Evolutionary conservation across 2,113 vertebrate genomes (phyloP), one percentile per base, ranked within the genome.

Genomic region (Halcyon malimbica): DNA sequence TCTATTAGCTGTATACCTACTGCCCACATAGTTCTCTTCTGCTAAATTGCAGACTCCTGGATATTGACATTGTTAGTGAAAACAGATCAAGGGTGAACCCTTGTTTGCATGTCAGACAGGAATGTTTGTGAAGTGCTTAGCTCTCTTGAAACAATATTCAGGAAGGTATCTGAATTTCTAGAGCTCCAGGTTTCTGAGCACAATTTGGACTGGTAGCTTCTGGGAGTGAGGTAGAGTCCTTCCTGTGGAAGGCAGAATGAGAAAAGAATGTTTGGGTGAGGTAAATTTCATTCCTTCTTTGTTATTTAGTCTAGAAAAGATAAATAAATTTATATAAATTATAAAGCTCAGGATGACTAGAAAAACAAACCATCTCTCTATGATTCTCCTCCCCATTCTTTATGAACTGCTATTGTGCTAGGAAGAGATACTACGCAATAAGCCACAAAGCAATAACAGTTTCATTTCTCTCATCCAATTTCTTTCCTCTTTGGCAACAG

Each of bases 401-500:
- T 69, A 71, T 69, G 21, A 91, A 26, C 20, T 79, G 16, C 16
- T 89, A 28, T 44, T 60, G 16, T 84, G 57, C 70, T 76, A 44
- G 39, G 73, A 95, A 92, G 26, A 90, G 68, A 91, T 81, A 87
- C 39, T 18, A 50, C 16, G 44, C 33, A 96, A 68, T 73, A 82
- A 92, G 56, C 48, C 53, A 91, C 65, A 79, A 87, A 93, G 54
- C n/a, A 93, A 73, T 96, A 89, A 48, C 35, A 60, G 10, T 53
- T 94, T 82, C 70, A 87, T 84, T 95, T 96, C 14, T 16, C 16
- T 81, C 35, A 64, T 95, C 57, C 42, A 84, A 69, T 78, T 87
- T 75, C 69, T 94, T 84, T n/a, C 18, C 19, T 95, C 54, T 94
- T 90, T 87, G 75, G 62, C 56, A 94, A 73, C 4, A 9, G 35